A percentile compares a stretch with the other conserved stretches of the same genome.
Conservation (phyloP, 2,113 vertebrate species). For the Chunga burmeisteri region DNA sequence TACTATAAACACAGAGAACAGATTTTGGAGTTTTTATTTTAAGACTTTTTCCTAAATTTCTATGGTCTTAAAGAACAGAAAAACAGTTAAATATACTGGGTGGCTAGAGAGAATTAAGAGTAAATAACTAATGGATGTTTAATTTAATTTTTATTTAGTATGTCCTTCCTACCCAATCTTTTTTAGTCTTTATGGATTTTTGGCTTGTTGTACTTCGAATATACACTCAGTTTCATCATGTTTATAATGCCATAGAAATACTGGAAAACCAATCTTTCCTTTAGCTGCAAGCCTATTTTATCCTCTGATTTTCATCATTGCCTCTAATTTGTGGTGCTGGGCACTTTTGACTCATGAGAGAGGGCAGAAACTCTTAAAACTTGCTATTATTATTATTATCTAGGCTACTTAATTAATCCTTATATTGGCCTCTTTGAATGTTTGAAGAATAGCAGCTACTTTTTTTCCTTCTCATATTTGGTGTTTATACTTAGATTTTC, state of each 20-base stretch:
- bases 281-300: not conserved
- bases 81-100: not conserved
- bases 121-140: not conserved
- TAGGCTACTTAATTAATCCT: not conserved
- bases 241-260: not conserved
- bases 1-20: not conserved
- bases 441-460: not conserved
- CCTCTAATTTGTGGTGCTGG: not conserved
- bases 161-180: not conserved
- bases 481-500: not conserved
- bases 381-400: not conserved
- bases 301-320: not conserved
- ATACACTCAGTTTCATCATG: not conserved
- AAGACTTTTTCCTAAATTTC: not conserved
- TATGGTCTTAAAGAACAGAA: not conserved
- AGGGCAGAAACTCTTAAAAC: not conserved
- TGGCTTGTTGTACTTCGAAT: not conserved
- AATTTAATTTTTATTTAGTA: not conserved
- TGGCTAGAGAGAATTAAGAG: not conserved
- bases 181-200: not conserved
- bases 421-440: not conserved
- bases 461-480: not conserved
- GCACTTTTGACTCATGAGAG: not conserved
- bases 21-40: not conserved
- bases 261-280: not conserved